A percentile compares a stretch with the other conserved stretches of the same genome.
Conservation (phyloP, 2,888 invertebrate species). For the Netelia inedita region DNA sequence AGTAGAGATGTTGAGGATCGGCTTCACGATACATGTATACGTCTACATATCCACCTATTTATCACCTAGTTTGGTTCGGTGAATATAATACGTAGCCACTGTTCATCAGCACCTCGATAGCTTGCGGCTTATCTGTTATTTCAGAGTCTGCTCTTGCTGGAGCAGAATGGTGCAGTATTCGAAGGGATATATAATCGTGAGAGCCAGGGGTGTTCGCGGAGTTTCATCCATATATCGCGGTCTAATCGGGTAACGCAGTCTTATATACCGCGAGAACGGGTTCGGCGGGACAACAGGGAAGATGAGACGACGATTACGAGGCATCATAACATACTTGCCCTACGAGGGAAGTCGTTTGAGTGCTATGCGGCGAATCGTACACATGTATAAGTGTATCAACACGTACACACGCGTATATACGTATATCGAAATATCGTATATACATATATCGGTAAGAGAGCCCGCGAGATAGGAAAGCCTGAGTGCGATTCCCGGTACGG, state of each 20-base stretch:
- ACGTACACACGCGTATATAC: not conserved
- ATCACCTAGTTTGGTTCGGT: slow-evolving; percentile 70
- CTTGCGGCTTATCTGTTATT: slow-evolving; percentile 77
- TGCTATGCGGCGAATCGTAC: not conserved
- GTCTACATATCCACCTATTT: slow-evolving; percentile 49
- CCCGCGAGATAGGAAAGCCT: slow-evolving; percentile 18
- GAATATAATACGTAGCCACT: slow-evolving; percentile 70
- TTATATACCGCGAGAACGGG: slow-evolving; percentile 1
- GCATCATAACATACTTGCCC: slow-evolving; percentile 50
- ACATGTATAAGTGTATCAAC: too few species aligned
- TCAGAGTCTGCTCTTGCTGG: slow-evolving; percentile 66
- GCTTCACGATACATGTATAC: slow-evolving; percentile 4
- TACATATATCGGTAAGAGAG: not conserved
- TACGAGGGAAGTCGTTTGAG: slow-evolving; percentile 6
- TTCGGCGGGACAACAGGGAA: slow-evolving; percentile 45
- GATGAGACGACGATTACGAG: slow-evolving; percentile 57
- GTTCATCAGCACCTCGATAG: slow-evolving; percentile 69
- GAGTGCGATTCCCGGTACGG: slow-evolving; percentile 16
- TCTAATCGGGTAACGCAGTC: slow-evolving; percentile 32
- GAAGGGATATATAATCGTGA: not conserved
- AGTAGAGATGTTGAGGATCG: slow-evolving; percentile 3
- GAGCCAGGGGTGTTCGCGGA: not conserved
- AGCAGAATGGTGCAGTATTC: slow-evolving; percentile 23
- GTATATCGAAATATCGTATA: not conserved
- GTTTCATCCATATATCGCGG: slow-evolving; percentile 44